Base-by-base conservation (phyloP, 2,888 invertebrate species). In the Empis livida region DNA sequence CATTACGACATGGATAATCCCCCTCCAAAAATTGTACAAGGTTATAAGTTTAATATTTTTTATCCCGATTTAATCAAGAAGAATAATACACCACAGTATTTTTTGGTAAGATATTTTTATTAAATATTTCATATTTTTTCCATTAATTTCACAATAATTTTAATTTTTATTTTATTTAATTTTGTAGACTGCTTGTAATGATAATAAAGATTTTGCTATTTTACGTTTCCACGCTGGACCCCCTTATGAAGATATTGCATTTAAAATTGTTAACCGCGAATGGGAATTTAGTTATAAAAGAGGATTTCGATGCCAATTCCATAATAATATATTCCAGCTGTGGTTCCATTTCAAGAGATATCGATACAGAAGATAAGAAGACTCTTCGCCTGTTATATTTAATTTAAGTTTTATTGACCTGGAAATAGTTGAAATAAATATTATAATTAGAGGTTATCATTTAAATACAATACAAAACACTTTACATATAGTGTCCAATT, bases 1-100 rank as follows among this genome's bases (percentile, higher is more conserved):
- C 99, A 99, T 73, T 99, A 99, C 71, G 99, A 99, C 68, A 94
- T 97, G 86, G 99, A 99, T 70, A 99, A 99, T 73, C 99, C 99
- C 44, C 99, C 99, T 10, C 99, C 99, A 1, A 99, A 99, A 74
- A 96, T 99, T 62, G 99, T 99, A 1, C 99, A 99, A 71, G 99
- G 99, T 9, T 99, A 99, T 75, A 97, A 99, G 70, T 99, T 99
- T 71, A 99, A 99, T 71, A 99, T 99, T 58, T 99, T 99, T 73
- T 99, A 96, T 73, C 97, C 99, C 0, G 99, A 99, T 74, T 78
- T 99, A 51, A 95, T 99, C 57, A 92, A 97, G 67, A 93, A 94
- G 65, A 77, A 75, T 52, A 76, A 83, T 49, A 93, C 97, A 13
- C 99, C 99, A 0, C 85, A 91, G 64, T 99, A 97, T 71, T 88